These are phyloP conservation scores for Ernsta delagoae DNA, from an alignment of 2,888 invertebrate genomes.

Conservation along the genomic window DNA sequence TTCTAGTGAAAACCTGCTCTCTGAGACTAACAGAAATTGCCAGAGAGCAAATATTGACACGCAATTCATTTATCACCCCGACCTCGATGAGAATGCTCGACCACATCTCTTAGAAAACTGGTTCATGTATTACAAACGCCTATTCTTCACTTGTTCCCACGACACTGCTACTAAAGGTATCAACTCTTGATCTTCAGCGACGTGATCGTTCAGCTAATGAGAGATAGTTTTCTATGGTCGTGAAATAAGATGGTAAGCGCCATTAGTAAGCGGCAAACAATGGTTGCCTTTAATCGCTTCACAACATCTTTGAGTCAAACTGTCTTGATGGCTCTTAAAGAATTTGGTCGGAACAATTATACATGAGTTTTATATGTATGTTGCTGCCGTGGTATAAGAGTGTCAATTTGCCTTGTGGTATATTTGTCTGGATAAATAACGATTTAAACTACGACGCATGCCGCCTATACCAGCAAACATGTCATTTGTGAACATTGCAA, in stretches of 20 bases:
- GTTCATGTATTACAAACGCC: slow-evolving; percentile 64
- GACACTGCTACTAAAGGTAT: slow-evolving; percentile 63
- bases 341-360: slow-evolving; percentile 14
- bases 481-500: neutral
- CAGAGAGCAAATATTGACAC: slow-evolving; percentile 73
- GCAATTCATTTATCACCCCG: slow-evolving; percentile 71
- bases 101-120: slow-evolving; percentile 76
- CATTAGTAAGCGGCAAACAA: slow-evolving; percentile 47
- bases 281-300: slow-evolving; percentile 38
- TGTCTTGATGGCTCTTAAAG: slow-evolving; percentile 15
- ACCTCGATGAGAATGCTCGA: slow-evolving; percentile 71
- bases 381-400: slow-evolving; percentile 1
- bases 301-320: slow-evolving; percentile 23
- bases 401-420: neutral
- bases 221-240: slow-evolving; percentile 63
- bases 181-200: slow-evolving; percentile 64
- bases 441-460: neutral
- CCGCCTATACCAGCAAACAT: too few species aligned
- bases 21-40: slow-evolving; percentile 47
- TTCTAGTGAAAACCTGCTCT: slow-evolving; percentile 40
- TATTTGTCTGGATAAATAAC: neutral
- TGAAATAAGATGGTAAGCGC: slow-evolving; percentile 49
- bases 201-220: slow-evolving; percentile 74
- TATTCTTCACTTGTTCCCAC: slow-evolving; percentile 78
- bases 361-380: slow-evolving; percentile 14